phyloP scores from a whole-genome alignment of 2,797 vertebrate species.

The Rhinella marina region DNA sequence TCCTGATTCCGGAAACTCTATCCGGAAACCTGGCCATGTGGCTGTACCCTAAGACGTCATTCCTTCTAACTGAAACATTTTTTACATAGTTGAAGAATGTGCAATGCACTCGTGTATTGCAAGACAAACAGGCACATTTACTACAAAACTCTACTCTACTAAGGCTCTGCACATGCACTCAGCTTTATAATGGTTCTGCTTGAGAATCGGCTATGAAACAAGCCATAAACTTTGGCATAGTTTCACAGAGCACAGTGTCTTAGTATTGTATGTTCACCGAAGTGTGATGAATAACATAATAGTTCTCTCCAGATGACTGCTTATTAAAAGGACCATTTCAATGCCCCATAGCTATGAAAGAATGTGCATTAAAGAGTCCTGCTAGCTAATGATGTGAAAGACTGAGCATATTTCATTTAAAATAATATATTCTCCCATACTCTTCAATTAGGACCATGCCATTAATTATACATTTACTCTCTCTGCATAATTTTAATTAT shows the following conservation, averaged over 20 bases:
- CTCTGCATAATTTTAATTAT: constrained; percentile 65
- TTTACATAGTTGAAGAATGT: background rate
- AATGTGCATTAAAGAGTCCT: constrained; percentile 40
- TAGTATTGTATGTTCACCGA: constrained; percentile 14
- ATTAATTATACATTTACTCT: constrained; percentile 71
- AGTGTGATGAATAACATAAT: constrained; percentile 42
- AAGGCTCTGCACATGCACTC: background rate
- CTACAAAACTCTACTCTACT: no score
- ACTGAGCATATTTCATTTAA: constrained; percentile 46
- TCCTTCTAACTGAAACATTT: background rate
- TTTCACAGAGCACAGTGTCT: constrained; percentile 6
- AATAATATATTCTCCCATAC: constrained; percentile 44
- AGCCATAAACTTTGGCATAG: constrained; percentile 31
- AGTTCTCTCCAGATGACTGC: constrained; percentile 38
- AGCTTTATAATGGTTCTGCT: background rate
- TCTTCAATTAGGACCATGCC: constrained; percentile 62
- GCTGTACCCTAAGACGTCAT: no score
- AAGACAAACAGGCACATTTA: background rate
- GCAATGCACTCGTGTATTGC: background rate
- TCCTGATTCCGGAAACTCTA: no score
- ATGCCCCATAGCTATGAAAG: constrained; percentile 48
- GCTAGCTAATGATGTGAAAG: constrained; percentile 38
- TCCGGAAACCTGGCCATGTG: no score
- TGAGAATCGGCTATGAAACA: constrained; percentile 4
- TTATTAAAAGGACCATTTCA: constrained; percentile 39